These are phyloP conservation scores for Oryctes rhinoceros DNA, from an alignment of 1,140 invertebrate species.

Conservation along the genomic window DNA sequence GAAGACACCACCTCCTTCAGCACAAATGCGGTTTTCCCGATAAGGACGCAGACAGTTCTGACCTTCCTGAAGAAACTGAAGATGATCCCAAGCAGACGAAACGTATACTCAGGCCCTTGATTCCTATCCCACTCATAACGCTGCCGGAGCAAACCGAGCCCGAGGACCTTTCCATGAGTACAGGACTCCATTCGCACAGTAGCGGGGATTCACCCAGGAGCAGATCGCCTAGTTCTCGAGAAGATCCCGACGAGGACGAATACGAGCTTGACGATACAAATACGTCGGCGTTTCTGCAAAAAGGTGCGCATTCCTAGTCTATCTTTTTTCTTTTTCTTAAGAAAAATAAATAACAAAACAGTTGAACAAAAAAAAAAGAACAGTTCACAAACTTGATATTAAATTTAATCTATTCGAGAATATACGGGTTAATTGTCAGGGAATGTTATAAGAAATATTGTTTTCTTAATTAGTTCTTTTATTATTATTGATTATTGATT, in stretches of 20 bases:
- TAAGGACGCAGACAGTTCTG: conserved; percentile 53
- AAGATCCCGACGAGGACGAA: conserved; percentile 52
- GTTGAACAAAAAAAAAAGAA: background rate
- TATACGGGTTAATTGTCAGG: conserved; percentile 43
- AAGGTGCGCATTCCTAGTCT: conserved; percentile 52
- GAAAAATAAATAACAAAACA: too few species aligned
- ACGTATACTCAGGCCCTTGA: conserved; percentile 59
- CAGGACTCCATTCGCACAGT: conserved; percentile 56
- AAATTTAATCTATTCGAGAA: background rate
- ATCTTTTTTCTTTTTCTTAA: conserved; percentile 4
- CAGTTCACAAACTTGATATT: conserved; percentile 10
- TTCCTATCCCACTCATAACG: conserved; percentile 56
- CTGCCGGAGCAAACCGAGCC: conserved; percentile 88
- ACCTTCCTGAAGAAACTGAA: conserved; percentile 44
- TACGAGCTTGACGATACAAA: conserved; percentile 52
- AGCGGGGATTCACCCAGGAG: conserved; percentile 56
- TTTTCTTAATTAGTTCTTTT: conserved; percentile 42
- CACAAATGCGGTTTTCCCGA: conserved; percentile 77
- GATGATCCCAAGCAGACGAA: conserved; percentile 59
- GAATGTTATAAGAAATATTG: conserved; percentile 14
- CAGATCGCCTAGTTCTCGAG: conserved; percentile 53
- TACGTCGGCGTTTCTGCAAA: conserved; percentile 51
- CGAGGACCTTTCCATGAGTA: conserved; percentile 80
- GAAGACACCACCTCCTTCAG: conserved; percentile 84
- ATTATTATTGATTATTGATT: conserved; percentile 44